A percentile compares a stretch with the other conserved stretches of the same genome.
These are phyloP conservation scores for Astreopora myriophthalma DNA, from an alignment of 64 coral and sea anemone species.

Conservation along the genomic window DNA sequence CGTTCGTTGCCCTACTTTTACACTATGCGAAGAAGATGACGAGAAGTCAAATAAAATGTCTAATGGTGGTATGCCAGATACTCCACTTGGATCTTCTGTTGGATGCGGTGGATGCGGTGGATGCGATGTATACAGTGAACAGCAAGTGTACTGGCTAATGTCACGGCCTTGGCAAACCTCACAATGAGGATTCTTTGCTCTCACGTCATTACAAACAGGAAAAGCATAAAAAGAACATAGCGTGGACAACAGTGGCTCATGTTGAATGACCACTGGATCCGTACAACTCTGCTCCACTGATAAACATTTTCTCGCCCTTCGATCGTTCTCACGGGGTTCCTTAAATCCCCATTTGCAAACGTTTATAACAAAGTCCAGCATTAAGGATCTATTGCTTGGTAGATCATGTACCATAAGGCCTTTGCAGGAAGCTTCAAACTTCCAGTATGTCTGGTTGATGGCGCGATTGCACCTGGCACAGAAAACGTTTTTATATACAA, in stretches of 20 bases:
- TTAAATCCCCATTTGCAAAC: neutral
- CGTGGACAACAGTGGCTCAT: neutral
- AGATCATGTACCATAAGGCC: neutral
- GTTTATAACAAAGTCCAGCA: neutral
- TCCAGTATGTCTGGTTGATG: conserved; percentile 17
- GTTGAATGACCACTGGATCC: neutral
- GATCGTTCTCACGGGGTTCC: neutral
- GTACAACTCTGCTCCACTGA: neutral
- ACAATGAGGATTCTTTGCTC: neutral
- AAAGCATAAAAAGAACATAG: neutral
- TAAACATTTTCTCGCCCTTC: neutral
- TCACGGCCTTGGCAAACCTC: neutral
- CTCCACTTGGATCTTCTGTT: too few relatives aligned
- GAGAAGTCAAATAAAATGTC: conserved; percentile 3
- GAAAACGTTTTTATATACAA: conserved; percentile 31
- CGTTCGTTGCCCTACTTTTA: neutral
- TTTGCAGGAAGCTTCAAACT: neutral
- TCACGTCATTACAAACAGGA: neutral
- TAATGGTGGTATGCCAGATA: neutral
- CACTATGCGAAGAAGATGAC: neutral
- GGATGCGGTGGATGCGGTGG: too few relatives aligned
- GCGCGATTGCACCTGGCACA: conserved; percentile 30
- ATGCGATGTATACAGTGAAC: too few relatives aligned
- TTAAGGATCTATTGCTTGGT: neutral
- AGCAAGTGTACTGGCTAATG: neutral